Percentiles rank a stretch among this genome's conserved stretches.
phyloP scores from a whole-genome alignment of 2,888 invertebrate species.

The Zonitis immaculata region DNA sequence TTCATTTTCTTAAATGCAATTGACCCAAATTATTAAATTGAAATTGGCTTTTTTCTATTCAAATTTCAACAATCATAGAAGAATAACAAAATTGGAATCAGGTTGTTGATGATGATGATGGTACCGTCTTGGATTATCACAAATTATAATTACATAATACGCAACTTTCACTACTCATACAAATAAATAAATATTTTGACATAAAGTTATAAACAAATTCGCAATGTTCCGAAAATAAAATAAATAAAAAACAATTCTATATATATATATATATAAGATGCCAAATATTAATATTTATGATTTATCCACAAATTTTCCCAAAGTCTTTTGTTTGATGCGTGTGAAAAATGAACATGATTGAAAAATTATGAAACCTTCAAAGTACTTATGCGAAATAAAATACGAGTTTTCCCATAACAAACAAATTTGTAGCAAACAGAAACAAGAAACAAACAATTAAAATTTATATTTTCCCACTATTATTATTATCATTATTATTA shows the following conservation, averaged over 20 bases:
- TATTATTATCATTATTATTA: no score
- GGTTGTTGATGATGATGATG: not conserved
- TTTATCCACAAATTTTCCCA: no score
- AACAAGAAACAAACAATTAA: slow-evolving; percentile 3
- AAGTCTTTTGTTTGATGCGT: not conserved
- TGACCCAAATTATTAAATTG: not conserved
- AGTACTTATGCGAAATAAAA: not conserved
- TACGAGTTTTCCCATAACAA: no score
- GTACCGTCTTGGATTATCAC: no score
- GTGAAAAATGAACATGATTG: not conserved
- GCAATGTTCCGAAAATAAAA: not conserved
- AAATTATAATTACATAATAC: not conserved
- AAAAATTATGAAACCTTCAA: slow-evolving; percentile 11
- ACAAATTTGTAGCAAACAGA: no score
- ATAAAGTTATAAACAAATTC: not conserved
- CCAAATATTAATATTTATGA: no score
- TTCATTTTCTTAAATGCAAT: not conserved
- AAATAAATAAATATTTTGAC: not conserved
- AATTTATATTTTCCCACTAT: slow-evolving; percentile 11
- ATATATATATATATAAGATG: no score
- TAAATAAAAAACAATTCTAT: no score
- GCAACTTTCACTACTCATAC: not conserved
- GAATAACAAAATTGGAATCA: not conserved
- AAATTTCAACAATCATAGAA: not conserved
- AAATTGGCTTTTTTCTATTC: no score